Evolutionary conservation across 2,888 invertebrate genomes (phyloP).

Genomic region (Rhodophaea formosa): DNA sequence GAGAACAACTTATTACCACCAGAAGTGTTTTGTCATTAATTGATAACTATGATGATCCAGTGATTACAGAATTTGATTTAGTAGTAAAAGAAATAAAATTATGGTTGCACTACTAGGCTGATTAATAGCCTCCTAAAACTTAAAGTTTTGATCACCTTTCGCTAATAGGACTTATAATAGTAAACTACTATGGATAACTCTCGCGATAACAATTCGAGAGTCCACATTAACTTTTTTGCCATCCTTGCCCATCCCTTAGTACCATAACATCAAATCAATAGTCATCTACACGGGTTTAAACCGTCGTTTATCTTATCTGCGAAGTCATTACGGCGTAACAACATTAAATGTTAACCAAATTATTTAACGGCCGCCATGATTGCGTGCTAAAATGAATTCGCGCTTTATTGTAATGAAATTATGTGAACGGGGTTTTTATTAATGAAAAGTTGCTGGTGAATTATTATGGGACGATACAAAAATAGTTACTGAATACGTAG

Average conservation of each 20-base stretch:
- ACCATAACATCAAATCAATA: constrained; percentile 47
- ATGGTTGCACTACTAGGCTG: too few species aligned
- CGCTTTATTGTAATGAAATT: background rate
- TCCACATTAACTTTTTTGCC: constrained; percentile 14
- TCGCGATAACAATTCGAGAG: too few species aligned
- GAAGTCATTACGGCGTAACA: constrained; percentile 47
- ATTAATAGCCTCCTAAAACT: too few species aligned
- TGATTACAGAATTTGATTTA: too few species aligned
- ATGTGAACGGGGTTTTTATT: background rate
- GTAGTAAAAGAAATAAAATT: too few species aligned
- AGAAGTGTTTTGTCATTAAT: too few species aligned
- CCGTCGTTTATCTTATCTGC: constrained; percentile 67
- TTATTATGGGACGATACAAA: background rate
- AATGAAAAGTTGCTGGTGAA: background rate
- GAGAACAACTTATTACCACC: too few species aligned
- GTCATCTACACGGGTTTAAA: constrained; percentile 63
- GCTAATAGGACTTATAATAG: too few species aligned
- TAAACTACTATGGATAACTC: too few species aligned
- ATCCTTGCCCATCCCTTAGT: constrained; percentile 25
- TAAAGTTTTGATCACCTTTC: too few species aligned
- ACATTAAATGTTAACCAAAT: constrained; percentile 17
- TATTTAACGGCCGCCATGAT: constrained; percentile 5
- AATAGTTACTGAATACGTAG: too few species aligned
- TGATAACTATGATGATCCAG: too few species aligned
- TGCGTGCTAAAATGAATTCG: constrained; percentile 11